A percentile compares a stretch with the other conserved stretches of the same genome.
These are phyloP conservation scores for Dendrolimus kikuchii DNA, from an alignment of 1,140 invertebrate genomes.

Conservation along the genomic window DNA sequence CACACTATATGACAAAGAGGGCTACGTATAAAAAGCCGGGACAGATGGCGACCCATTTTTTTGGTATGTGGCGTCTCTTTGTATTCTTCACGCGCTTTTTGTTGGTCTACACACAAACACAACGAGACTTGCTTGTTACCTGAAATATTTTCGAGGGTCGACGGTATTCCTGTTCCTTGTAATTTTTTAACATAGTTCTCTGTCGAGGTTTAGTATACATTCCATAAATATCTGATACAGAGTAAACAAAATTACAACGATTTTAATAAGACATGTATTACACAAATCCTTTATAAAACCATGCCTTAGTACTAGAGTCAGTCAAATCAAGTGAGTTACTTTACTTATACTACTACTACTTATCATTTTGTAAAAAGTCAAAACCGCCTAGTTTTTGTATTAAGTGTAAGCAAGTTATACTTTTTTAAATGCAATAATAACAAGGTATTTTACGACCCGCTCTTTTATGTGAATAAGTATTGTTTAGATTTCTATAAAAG, in stretches of 20 bases:
- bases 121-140: conserved; percentile 6
- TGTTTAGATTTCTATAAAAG: no score
- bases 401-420: no score
- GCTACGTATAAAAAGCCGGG: conserved; percentile 3
- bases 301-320: no score
- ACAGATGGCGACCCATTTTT: conserved; percentile 6
- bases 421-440: no score
- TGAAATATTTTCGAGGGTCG: conserved; percentile 11
- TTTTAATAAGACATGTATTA: not conserved
- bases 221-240: not conserved
- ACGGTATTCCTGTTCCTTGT: conserved; percentile 3
- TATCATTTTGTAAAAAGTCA: no score
- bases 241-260: not conserved
- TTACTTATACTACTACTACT: no score
- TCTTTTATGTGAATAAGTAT: no score
- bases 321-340: no score
- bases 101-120: conserved; percentile 10
- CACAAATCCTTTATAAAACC: no score
- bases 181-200: not conserved
- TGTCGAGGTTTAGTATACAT: not conserved
- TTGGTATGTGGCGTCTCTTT: conserved; percentile 13
- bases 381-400: no score
- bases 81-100: conserved; percentile 15
- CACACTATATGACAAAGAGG: not conserved
- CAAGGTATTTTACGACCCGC: no score